Evolutionary conservation across 2,888 invertebrate species (phyloP), one percentile per base, ranked within the genome.

Genomic region (Lacanobia oleracea): DNA sequence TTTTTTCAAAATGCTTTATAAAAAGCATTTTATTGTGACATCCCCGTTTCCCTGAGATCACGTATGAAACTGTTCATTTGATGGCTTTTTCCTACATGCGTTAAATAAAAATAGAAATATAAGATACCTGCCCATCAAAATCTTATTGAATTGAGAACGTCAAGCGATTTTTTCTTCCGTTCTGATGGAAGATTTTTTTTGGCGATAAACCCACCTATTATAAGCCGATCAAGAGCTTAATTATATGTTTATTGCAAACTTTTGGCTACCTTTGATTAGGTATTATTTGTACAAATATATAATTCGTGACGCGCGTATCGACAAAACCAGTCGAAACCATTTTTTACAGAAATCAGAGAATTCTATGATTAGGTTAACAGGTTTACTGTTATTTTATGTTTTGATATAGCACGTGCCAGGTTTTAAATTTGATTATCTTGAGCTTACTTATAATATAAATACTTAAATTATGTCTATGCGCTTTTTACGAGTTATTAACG

Each of bases 361-460:
- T 68, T 82, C 66, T 72, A 72, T 16, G 69, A 76, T 40, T 50
- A 23, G 27, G n/a, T 51, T 60, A 62, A 79, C 74, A 53, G 54
- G 74, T 74, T 71, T 67, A 37, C 0, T 27, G 43, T 64, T 75
- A n/a, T 45, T 66, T 54, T 69, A 23, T 12, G 27, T 12, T 59
- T 57, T 37, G 12, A 51, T 56, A 45, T 27, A 62, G 57, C 59
- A 51, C 75, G 57, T 45, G 73, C 50, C 12, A 27, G 43, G 4
- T 6, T 40, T 33, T 33, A 33, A 33, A 3, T 6, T 6, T 33
- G 33, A 33, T 33, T 33, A 33, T 33, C 4, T 33, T 33, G 33
- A 33, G 33, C 33, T 33, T 6, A 33, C 33, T 6, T 33, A 33
- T 6, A 6, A 33, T 33, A 33, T 33, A 33, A 6, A 0, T 4